Conservation (phyloP, 2,888 invertebrate species). For the Marronus borbonicus region DNA sequence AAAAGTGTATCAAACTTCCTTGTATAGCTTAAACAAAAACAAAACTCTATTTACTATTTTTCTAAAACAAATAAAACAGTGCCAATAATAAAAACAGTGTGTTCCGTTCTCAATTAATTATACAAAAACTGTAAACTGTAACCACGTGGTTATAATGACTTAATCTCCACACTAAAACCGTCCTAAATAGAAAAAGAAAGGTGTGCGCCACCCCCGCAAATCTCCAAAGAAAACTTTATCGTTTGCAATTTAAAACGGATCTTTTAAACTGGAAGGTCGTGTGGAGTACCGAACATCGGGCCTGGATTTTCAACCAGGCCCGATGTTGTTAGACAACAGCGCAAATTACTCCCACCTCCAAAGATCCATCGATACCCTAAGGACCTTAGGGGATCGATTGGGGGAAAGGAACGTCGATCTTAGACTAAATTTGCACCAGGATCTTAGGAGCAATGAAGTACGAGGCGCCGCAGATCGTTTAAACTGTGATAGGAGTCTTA, state of each 20-base stretch:
- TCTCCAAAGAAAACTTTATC: not conserved
- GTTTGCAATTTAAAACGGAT: constrained; percentile 11
- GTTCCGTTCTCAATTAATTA: constrained; percentile 2
- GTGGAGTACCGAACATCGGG: constrained; percentile 69
- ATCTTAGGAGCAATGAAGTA: constrained; percentile 61
- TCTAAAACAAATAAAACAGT: not conserved
- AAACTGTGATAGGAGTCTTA: constrained; percentile 34
- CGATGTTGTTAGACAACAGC: constrained; percentile 66
- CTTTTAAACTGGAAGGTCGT: constrained; percentile 67
- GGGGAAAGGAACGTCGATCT: constrained; percentile 69
- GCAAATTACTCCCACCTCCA: constrained; percentile 68
- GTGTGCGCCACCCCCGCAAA: not conserved
- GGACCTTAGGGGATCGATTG: constrained; percentile 68
- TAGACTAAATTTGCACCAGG: constrained; percentile 66
- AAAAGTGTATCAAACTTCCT: too few species aligned
- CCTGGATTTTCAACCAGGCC: constrained; percentile 69
- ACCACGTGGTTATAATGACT: too few species aligned
- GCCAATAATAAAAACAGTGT: constrained; percentile 7
- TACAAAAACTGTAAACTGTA: not conserved
- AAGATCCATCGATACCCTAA: constrained; percentile 68
- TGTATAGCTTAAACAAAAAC: too few species aligned
- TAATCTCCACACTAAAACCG: not conserved
- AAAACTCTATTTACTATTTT: too few species aligned
- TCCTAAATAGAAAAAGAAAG: not conserved
- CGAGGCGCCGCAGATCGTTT: constrained; percentile 54